A percentile compares a stretch with the other conserved stretches of the same genome.
These are phyloP conservation scores for Drosophila prosaltans DNA, from an alignment of 1,140 invertebrate species.

Conservation along the genomic window DNA sequence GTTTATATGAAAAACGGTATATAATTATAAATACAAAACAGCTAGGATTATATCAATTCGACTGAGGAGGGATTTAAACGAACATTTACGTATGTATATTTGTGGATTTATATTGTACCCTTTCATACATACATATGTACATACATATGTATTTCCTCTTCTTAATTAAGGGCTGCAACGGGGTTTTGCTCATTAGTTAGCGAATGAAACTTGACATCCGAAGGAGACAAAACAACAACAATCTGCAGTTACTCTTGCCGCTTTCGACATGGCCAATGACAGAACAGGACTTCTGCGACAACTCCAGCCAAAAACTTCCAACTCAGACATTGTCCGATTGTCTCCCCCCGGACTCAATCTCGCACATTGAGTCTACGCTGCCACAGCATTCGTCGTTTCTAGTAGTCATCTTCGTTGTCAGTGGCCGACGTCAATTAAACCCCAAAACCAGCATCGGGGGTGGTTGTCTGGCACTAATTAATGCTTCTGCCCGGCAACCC, in stretches of 20 bases:
- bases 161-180: slow-evolving; percentile 2
- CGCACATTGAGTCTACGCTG: neutral
- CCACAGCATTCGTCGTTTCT: slow-evolving; percentile 20
- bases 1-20: no score
- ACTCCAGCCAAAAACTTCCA: slow-evolving; percentile 16
- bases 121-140: neutral
- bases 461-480: slow-evolving; percentile 38
- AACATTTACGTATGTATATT: no score
- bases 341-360: neutral
- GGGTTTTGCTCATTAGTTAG: slow-evolving; percentile 7
- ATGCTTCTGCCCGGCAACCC: slow-evolving; percentile 13
- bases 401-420: slow-evolving; percentile 2
- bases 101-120: no score
- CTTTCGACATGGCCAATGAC: slow-evolving; percentile 16
- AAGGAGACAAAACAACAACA: neutral
- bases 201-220: slow-evolving; percentile 1
- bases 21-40: no score
- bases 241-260: neutral
- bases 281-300: slow-evolving; percentile 14
- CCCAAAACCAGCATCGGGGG: slow-evolving; percentile 28
- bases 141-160: neutral
- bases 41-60: no score
- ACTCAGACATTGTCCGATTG: slow-evolving; percentile 4
- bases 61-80: no score
- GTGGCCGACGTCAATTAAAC: slow-evolving; percentile 38